Base-by-base conservation (phyloP, 2,888 invertebrate genomes). In the Cyrtodaria siliqua region DNA sequence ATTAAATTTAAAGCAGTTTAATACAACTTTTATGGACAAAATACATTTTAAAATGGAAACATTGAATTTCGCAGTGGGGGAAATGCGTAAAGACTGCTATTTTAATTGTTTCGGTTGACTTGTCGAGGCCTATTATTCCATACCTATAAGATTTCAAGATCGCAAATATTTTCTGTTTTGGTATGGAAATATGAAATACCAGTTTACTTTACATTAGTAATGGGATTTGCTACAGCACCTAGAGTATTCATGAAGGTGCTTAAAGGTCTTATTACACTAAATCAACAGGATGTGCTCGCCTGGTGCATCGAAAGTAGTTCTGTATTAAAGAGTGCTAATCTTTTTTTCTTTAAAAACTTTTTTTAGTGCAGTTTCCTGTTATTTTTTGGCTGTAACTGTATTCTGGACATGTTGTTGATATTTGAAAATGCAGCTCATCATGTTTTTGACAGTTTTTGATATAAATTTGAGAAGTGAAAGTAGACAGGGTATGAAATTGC, bases 41-140 rank as follows among this genome's bases (percentile, higher is more conserved):
- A 24, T 38, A 33, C 59, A 52, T 67, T 67, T 67, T 59, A 59
- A 63, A 64, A 63, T 71, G 63, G 63, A 70, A 47, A 63, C 38
- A n/a, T 18, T 56, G 57, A 40, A 53, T 38, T 18, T 33, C 56
- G 20, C 50, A 49, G 33, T 66, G 16, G 14, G n/a, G 3, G 38
- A 40, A 16, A 53, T 66, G 42, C 20, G 49, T 12, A 42, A 56
- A 29, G 29, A 66, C 14, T 63, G 62, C 56, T 69, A 49, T 33
- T 55, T 70, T n/a, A n/a, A n/a, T n/a, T 18, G 70, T 42, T 2
- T 70, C 57, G n/a, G 38, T 63, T 3, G 70, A 70, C 57, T 24
- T 66, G 4, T 26, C 33, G 14, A 66, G 3, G 57, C 66, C 18
- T 66, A 42, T 66, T 70, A 55, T 55, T 55, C 63, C 33, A 33